Percentiles rank a stretch among this genome's conserved stretches.
Evolutionary conservation across 2,113 vertebrate genomes (phyloP).

Genomic region (Neolamprologus modestus): DNA sequence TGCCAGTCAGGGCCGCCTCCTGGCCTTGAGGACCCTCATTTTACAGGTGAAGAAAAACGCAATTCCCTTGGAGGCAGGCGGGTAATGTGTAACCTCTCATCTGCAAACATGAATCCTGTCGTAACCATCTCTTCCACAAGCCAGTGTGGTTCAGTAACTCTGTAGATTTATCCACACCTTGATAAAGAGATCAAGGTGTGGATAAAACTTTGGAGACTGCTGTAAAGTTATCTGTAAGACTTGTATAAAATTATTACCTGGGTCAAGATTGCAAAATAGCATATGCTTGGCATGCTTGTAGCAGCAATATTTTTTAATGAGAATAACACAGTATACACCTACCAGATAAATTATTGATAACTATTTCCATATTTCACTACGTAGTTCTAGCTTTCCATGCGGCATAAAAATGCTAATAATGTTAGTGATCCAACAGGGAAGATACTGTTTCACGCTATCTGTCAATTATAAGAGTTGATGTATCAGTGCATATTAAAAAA

Average conservation of each 20-base stretch:
- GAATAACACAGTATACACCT: not conserved
- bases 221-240: not conserved
- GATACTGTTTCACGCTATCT: not conserved
- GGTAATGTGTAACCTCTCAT: not conserved
- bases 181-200: not conserved
- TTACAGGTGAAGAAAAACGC: conserved; percentile 75
- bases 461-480: not conserved
- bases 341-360: not conserved
- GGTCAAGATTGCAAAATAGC: not conserved
- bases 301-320: not conserved
- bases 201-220: not conserved
- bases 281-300: not conserved
- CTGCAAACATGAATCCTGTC: not conserved
- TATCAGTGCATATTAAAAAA: not conserved
- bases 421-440: not conserved
- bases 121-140: not conserved
- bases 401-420: not conserved
- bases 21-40: conserved; percentile 86
- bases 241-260: not conserved
- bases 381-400: not conserved
- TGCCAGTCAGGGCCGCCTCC: conserved; percentile 89
- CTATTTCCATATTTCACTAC: not conserved
- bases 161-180: not conserved
- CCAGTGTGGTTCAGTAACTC: not conserved
- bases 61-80: not conserved